phyloP scores from a whole-genome alignment of 2,113 vertebrate species.

The Nipponia nippon region DNA sequence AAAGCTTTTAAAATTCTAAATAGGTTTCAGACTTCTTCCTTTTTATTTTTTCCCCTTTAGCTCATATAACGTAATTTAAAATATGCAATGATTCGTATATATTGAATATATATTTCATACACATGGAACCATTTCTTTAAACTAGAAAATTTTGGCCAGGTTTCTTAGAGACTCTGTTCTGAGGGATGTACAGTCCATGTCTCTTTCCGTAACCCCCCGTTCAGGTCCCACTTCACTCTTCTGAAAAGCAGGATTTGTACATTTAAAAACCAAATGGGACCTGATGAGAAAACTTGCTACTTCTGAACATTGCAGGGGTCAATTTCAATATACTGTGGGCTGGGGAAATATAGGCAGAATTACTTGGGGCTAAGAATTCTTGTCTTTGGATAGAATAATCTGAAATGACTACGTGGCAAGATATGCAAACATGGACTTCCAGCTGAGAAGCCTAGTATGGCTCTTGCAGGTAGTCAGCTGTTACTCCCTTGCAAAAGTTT shows the following conservation, averaged over 20 bases:
- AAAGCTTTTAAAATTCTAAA: constrained; percentile 63
- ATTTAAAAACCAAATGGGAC: constrained; percentile 60
- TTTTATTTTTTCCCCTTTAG: constrained; percentile 45
- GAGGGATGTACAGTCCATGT: background rate
- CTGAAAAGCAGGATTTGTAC: constrained; percentile 25
- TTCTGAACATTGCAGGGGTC: constrained; percentile 61
- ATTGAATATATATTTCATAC: background rate
- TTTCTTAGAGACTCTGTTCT: background rate
- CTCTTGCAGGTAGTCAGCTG: background rate
- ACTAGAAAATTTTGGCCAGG: background rate
- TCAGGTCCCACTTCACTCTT: constrained; percentile 13
- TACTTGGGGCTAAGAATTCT: constrained; percentile 43
- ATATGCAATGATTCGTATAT: background rate
- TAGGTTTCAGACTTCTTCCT: constrained; percentile 46
- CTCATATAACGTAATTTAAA: background rate
- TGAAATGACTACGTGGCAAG: constrained; percentile 38
- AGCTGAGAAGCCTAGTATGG: constrained; percentile 18
- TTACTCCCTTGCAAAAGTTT: background rate
- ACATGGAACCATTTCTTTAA: constrained; percentile 3
- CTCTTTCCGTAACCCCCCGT: background rate
- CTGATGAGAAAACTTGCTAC: constrained; percentile 37
- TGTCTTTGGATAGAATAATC: constrained; percentile 49
- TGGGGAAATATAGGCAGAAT: constrained; percentile 9
- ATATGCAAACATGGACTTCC: constrained; percentile 42
- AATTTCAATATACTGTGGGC: constrained; percentile 42